Conservation (phyloP, 2,113 vertebrate genomes). For the Pluvianellus socialis region DNA sequence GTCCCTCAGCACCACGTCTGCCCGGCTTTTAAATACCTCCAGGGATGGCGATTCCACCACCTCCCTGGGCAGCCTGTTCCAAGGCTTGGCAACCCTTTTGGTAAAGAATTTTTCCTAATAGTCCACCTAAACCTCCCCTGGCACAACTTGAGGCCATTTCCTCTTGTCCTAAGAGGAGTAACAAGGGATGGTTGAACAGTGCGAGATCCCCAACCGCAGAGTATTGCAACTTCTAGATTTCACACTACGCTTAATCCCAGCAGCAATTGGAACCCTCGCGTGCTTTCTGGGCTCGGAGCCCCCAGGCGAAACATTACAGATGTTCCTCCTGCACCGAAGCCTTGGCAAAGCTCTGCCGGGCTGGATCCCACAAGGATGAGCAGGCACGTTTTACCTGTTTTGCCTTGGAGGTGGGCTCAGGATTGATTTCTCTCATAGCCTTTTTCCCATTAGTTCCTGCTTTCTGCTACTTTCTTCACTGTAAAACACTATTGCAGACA, state of each 20-base stretch:
- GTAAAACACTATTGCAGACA: neutral
- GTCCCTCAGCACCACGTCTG: too few species aligned
- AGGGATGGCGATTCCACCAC: too few species aligned
- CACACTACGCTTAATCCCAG: neutral
- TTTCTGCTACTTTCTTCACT: neutral
- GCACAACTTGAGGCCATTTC: too few species aligned
- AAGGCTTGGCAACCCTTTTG: too few species aligned
- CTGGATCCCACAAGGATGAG: neutral
- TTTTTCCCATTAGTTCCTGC: neutral
- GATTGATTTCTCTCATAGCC: neutral
- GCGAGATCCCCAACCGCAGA: neutral
- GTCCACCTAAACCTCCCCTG: too few species aligned
- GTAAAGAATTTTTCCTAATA: too few species aligned
- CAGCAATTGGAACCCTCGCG: neutral
- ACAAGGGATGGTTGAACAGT: neutral
- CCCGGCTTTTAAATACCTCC: too few species aligned
- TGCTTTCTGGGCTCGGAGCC: neutral
- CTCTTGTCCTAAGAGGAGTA: too few species aligned
- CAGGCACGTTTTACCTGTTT: rapidly evolving
- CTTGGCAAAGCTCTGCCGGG: neutral
- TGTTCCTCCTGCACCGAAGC: neutral
- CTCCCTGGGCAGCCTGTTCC: too few species aligned
- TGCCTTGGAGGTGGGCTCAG: neutral
- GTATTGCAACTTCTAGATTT: rapidly evolving
- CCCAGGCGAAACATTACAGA: rapidly evolving